Conservation (phyloP, 2,797 vertebrate genomes). For the Peromyscus attwateri region DNA sequence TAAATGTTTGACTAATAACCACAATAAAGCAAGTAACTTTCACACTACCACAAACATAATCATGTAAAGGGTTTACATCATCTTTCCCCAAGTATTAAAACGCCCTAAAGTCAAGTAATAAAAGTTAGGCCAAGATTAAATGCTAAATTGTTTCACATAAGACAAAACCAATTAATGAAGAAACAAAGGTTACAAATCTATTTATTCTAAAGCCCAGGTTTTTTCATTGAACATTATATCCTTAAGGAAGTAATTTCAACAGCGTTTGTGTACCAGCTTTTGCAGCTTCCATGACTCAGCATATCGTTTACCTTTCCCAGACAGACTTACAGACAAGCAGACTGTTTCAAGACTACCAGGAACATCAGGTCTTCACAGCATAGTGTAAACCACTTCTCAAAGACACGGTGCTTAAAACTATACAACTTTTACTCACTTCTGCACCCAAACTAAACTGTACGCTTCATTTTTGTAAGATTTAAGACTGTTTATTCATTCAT, state of each 20-base stretch:
- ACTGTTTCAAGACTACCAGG: not conserved
- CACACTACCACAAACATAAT: conserved; percentile 20
- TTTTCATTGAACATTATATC: not conserved
- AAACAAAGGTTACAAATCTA: conserved; percentile 47
- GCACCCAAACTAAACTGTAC: conserved; percentile 28
- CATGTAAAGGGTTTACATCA: conserved; percentile 13
- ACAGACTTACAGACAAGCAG: conserved; percentile 11
- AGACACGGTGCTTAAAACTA: not conserved
- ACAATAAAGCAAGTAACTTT: conserved; percentile 65
- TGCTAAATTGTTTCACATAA: conserved; percentile 50
- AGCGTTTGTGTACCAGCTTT: conserved; percentile 23
- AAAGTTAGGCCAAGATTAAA: conserved; percentile 66
- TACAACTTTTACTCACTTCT: conserved; percentile 24
- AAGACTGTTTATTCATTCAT: not conserved
- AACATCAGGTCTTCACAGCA: conserved; percentile 33
- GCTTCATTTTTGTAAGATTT: conserved; percentile 9
- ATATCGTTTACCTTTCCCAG: conserved; percentile 8
- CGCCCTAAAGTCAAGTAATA: conserved; percentile 49
- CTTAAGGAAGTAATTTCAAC: conserved; percentile 40
- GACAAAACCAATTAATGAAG: conserved; percentile 37
- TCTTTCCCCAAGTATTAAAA: conserved; percentile 60
- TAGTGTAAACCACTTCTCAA: conserved; percentile 40
- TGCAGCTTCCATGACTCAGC: not conserved
- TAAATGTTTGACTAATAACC: conserved; percentile 39
- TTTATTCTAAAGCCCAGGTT: conserved; percentile 55